Evolutionary conservation across 1,140 invertebrate species (phyloP).

Genomic region (Sogatella furcifera): DNA sequence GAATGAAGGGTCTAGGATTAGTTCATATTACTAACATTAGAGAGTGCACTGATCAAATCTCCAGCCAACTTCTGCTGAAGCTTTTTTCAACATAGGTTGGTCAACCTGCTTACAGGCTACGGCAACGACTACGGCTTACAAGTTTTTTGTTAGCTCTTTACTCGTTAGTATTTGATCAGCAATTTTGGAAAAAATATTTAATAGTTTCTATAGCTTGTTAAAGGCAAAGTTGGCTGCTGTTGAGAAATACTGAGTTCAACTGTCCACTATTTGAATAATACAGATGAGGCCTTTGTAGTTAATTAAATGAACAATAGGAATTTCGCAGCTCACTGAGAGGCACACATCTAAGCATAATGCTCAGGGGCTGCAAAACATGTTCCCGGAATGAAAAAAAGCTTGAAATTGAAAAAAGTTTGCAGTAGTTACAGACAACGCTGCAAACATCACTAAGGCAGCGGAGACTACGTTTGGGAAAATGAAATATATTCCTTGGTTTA

Average conservation of each 20-base stretch:
- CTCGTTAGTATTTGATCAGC: conserved; percentile 4
- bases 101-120: too few species aligned
- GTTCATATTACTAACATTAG: too few species aligned
- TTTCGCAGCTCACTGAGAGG: conserved; percentile 15
- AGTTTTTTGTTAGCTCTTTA: too few species aligned
- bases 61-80: too few species aligned
- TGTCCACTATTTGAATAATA: background rate
- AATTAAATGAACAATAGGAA: conserved; percentile 14
- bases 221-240: conserved; percentile 14
- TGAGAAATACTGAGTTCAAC: conserved; percentile 21
- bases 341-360: conserved; percentile 22
- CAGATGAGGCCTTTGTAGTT: conserved; percentile 17
- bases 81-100: too few species aligned
- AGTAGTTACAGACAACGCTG: conserved; percentile 33
- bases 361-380: conserved; percentile 15
- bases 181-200: conserved; percentile 29
- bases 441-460: conserved; percentile 31
- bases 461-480: conserved; percentile 26
- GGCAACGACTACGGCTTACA: too few species aligned
- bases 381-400: conserved; percentile 30
- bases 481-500: conserved; percentile 32
- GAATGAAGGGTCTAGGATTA: too few species aligned
- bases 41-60: too few species aligned
- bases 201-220: conserved; percentile 22
- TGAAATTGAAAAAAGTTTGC: conserved; percentile 29